These are phyloP conservation scores for Aquatica leii DNA, from an alignment of 2,888 invertebrate genomes.

Conservation along the genomic window DNA sequence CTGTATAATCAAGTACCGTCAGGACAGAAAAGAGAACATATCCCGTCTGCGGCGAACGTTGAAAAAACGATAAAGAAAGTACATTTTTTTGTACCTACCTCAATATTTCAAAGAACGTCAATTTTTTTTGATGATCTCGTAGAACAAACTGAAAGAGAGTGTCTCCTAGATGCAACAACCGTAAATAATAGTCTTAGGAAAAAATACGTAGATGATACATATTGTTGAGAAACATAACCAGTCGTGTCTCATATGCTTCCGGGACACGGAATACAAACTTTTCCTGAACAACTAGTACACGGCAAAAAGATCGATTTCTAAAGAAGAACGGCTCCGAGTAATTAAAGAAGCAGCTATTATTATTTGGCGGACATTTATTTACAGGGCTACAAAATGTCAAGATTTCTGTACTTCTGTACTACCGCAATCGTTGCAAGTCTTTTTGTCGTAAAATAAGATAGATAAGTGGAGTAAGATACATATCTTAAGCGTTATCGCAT, in stretches of 20 bases:
- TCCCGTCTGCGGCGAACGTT: conserved; percentile 28
- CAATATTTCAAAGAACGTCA: no score
- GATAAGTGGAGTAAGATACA: conserved; percentile 32
- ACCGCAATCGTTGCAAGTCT: conserved; percentile 33
- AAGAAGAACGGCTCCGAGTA: conserved; percentile 35
- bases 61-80: conserved; percentile 36
- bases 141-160: no score
- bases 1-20: no score
- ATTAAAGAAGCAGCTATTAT: no score
- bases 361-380: conserved; percentile 40
- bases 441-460: conserved; percentile 10
- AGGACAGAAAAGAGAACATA: conserved; percentile 35
- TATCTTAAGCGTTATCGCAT: conserved; percentile 38
- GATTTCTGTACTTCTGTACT: conserved; percentile 34
- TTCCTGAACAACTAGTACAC: conserved; percentile 37
- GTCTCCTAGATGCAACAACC: conserved; percentile 24
- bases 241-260: conserved; percentile 40
- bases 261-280: conserved; percentile 40
- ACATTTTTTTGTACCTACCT: conserved; percentile 32
- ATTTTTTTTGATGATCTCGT: conserved; percentile 29
- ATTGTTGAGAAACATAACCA: conserved; percentile 31
- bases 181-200: conserved; percentile 26
- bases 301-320: conserved; percentile 26
- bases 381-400: conserved; percentile 28
- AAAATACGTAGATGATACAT: conserved; percentile 39